These are phyloP conservation scores for Metaphire vulgaris DNA, from an alignment of 1,140 invertebrate species.

Conservation along the genomic window DNA sequence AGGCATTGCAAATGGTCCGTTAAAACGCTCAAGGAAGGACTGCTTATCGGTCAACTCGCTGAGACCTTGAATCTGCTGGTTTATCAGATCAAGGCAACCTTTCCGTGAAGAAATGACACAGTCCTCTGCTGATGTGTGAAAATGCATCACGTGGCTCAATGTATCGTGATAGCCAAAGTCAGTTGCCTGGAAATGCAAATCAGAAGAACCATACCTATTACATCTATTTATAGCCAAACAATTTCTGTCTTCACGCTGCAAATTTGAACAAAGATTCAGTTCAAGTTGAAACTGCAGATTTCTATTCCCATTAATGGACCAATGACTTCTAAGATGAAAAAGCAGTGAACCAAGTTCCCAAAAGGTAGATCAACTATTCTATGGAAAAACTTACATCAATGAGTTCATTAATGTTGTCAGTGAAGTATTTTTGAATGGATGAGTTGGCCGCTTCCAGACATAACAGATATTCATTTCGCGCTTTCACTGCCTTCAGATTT, in stretches of 20 bases:
- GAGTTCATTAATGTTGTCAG: constrained; percentile 88
- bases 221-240: too few species aligned
- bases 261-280: too few species aligned
- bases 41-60: constrained; percentile 84
- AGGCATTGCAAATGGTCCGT: constrained; percentile 73
- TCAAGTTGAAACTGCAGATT: too few species aligned
- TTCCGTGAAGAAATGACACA: constrained; percentile 68
- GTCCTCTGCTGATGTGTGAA: constrained; percentile 76
- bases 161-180: constrained; percentile 84
- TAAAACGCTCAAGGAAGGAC: constrained; percentile 47
- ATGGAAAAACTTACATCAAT: constrained; percentile 70
- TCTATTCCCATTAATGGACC: too few species aligned
- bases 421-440: constrained; percentile 91
- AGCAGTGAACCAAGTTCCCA: too few species aligned
- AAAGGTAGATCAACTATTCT: too few species aligned
- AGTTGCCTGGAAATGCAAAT: constrained; percentile 64
- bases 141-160: constrained; percentile 67
- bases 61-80: constrained; percentile 68
- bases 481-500: constrained; percentile 84
- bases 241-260: too few species aligned
- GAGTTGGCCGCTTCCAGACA: constrained; percentile 91
- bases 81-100: constrained; percentile 62
- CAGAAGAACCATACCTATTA: not conserved
- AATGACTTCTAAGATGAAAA: too few species aligned
- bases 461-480: constrained; percentile 88